phyloP scores from a whole-genome alignment of 2,113 vertebrate genomes.

The Athene noctua region DNA sequence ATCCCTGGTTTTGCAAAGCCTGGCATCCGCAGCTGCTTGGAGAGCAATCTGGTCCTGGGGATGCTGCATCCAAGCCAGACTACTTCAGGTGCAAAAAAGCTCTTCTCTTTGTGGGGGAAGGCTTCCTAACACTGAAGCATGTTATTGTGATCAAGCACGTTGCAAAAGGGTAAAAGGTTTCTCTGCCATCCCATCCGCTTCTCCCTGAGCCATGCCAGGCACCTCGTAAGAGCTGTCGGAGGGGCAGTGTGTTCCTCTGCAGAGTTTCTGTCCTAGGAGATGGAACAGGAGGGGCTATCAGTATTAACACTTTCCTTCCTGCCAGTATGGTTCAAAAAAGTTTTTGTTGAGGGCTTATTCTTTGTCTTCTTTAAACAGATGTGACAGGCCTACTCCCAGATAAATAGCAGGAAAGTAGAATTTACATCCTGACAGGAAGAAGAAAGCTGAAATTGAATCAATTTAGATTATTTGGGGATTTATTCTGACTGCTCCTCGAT shows the following conservation, averaged over 20 bases:
- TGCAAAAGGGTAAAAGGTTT: accelerated
- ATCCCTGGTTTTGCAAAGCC: neutral
- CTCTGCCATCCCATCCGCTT: neutral
- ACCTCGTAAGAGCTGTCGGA: neutral
- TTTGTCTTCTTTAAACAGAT: neutral
- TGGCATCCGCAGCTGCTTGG: accelerated
- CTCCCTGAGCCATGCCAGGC: neutral
- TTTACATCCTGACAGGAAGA: neutral
- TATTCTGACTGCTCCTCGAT: constrained; percentile 22
- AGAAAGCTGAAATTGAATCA: neutral
- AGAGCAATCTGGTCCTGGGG: accelerated
- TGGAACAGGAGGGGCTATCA: neutral
- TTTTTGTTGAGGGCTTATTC: neutral
- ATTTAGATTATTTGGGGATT: neutral
- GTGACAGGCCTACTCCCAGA: neutral
- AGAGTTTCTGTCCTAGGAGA: neutral
- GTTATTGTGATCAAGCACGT: neutral
- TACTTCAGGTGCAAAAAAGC: neutral
- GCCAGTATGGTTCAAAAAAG: neutral
- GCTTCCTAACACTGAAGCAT: neutral
- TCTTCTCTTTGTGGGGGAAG: neutral
- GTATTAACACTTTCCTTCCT: neutral
- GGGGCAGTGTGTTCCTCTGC: neutral
- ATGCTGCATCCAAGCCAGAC: neutral
- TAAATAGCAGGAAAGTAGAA: neutral